Conservation (phyloP, 2,888 invertebrate species). For the Scelioninae gen. 2 region DNA sequence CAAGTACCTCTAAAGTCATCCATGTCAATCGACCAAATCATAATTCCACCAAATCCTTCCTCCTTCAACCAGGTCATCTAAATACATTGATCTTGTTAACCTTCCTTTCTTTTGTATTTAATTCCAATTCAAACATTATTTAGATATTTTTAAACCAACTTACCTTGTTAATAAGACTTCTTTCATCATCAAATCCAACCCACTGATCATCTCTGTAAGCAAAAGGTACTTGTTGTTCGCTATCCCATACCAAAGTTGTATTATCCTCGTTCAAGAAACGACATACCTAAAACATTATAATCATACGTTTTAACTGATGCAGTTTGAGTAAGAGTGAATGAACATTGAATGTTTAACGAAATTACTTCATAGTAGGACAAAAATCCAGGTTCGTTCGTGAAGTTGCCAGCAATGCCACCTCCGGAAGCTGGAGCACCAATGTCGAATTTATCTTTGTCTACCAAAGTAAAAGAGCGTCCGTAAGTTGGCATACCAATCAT, state of each 20-base stretch:
- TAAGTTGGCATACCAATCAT: constrained; percentile 97
- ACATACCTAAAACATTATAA: constrained; percentile 80
- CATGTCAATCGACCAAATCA: constrained; percentile 98
- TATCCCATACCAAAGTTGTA: constrained; percentile 96
- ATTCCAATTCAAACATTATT: neutral
- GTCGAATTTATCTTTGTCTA: constrained; percentile 91
- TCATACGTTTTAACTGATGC: neutral
- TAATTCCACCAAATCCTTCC: constrained; percentile 95
- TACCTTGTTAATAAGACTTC: constrained; percentile 93
- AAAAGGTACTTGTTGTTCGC: constrained; percentile 96
- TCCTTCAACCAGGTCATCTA: constrained; percentile 96
- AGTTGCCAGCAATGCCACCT: constrained; percentile 90
- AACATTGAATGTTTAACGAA: neutral
- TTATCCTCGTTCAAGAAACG: constrained; percentile 92
- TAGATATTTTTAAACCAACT: constrained; percentile 38
- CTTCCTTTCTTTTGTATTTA: too few relatives aligned
- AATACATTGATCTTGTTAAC: neutral
- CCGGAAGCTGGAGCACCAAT: constrained; percentile 94
- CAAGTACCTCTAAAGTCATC: constrained; percentile 95
- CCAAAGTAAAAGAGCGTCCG: constrained; percentile 92
- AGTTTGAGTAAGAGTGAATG: too few relatives aligned
- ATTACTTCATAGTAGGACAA: constrained; percentile 93
- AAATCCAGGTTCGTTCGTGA: constrained; percentile 95
- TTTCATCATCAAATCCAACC: constrained; percentile 96
- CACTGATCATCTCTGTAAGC: constrained; percentile 93